phyloP scores from a whole-genome alignment of 1,140 invertebrate genomes.

The Hypothenemus hampei region DNA sequence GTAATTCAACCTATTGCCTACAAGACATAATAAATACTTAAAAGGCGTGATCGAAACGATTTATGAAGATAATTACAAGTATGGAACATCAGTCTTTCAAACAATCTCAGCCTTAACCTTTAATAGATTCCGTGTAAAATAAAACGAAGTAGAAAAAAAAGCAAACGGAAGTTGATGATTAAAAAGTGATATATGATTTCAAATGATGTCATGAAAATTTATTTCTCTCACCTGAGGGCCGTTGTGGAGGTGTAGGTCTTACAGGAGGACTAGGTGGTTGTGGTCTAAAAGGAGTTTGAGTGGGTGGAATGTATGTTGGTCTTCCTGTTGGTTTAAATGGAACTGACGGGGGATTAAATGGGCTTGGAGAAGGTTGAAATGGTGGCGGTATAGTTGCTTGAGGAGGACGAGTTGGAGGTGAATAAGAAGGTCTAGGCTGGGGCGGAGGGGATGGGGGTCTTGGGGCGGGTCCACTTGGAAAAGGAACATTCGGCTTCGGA shows the following conservation, averaged over 20 bases:
- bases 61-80: not conserved
- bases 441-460: slow-evolving; percentile 28
- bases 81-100: slow-evolving; percentile 1
- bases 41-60: too few relatives aligned
- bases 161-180: too few relatives aligned
- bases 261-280: slow-evolving; percentile 20
- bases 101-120: slow-evolving; percentile 12
- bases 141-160: too few relatives aligned
- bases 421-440: slow-evolving; percentile 21
- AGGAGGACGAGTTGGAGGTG: slow-evolving; percentile 24
- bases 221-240: too few relatives aligned
- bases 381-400: slow-evolving; percentile 17
- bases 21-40: too few relatives aligned
- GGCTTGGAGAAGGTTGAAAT: slow-evolving; percentile 19
- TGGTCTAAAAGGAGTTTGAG: slow-evolving; percentile 6
- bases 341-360: slow-evolving; percentile 12
- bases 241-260: too few relatives aligned
- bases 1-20: too few relatives aligned
- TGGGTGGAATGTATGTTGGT: slow-evolving; percentile 16
- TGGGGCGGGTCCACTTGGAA: slow-evolving; percentile 44
- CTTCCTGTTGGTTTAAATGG: slow-evolving; percentile 17
- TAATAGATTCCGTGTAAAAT: not conserved
- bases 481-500: slow-evolving; percentile 53
- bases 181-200: too few relatives aligned
- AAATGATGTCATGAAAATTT: too few relatives aligned